These are phyloP conservation scores for Drosophila bifasciata DNA, from an alignment of 1,140 invertebrate species.

Conservation along the genomic window DNA sequence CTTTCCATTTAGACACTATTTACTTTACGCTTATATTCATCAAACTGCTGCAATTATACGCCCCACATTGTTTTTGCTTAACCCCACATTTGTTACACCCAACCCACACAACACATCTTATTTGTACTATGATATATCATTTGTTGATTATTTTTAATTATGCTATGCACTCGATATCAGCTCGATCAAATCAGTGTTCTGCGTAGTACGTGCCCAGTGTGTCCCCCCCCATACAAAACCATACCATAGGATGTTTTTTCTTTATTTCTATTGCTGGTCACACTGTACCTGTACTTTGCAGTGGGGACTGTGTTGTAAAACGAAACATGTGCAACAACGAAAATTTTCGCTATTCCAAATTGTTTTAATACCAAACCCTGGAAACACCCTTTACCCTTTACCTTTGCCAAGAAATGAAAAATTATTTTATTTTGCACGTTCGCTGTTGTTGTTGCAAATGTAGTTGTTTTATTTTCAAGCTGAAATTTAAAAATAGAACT, in stretches of 20 bases:
- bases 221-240: conserved; percentile 1
- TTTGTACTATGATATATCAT: conserved; percentile 2
- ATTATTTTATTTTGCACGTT: conserved; percentile 69
- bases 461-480: conserved; percentile 31
- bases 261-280: conserved; percentile 8
- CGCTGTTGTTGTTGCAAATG: conserved; percentile 71
- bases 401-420: conserved; percentile 3
- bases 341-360: conserved; percentile 4
- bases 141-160: conserved; percentile 17
- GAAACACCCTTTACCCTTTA: not conserved
- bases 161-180: not conserved
- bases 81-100: conserved; percentile 3
- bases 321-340: not conserved
- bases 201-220: conserved; percentile 26
- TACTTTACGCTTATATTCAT: conserved; percentile 16
- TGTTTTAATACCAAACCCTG: not conserved
- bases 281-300: not conserved
- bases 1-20: conserved; percentile 2
- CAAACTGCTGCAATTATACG: conserved; percentile 15
- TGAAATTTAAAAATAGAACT: conserved; percentile 13
- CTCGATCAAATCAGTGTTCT: not conserved
- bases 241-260: not conserved
- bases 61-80: conserved; percentile 31
- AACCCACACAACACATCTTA: conserved; percentile 1
- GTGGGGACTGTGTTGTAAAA: not conserved